phyloP scores from a whole-genome alignment of 2,888 invertebrate genomes.

The Adelphocoris suturalis region DNA sequence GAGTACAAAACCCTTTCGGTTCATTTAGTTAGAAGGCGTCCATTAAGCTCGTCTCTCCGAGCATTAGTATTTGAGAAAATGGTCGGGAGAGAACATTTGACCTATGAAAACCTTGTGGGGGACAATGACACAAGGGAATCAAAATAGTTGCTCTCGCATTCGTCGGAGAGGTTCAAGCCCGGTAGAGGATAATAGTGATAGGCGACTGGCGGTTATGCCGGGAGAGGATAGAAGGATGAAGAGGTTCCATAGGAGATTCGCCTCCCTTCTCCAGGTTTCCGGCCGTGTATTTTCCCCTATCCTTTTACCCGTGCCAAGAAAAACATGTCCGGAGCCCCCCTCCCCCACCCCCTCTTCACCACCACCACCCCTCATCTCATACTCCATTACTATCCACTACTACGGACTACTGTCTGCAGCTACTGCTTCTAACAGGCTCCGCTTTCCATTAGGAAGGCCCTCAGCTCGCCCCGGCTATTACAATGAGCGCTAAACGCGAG shows the following conservation, averaged over 20 bases:
- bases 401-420: neutral
- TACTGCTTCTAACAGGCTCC: neutral
- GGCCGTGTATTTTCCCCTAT: constrained; percentile 30
- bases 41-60: too few species aligned
- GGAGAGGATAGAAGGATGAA: neutral
- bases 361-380: neutral
- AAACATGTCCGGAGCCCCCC: neutral
- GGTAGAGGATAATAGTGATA: neutral
- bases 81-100: neutral
- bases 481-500: constrained; percentile 35
- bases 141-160: neutral
- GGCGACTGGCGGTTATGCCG: neutral
- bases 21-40: too few species aligned
- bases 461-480: neutral
- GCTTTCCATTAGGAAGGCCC: neutral
- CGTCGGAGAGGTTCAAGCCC: neutral
- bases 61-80: too few species aligned
- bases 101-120: neutral
- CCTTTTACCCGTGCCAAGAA: constrained; percentile 27
- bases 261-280: constrained; percentile 10
- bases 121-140: neutral
- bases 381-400: constrained; percentile 16
- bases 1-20: too few species aligned
- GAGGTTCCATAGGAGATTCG: constrained; percentile 11
- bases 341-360: neutral